Conservation (phyloP, 2,888 invertebrate species). For the Ormyrus rosae region DNA sequence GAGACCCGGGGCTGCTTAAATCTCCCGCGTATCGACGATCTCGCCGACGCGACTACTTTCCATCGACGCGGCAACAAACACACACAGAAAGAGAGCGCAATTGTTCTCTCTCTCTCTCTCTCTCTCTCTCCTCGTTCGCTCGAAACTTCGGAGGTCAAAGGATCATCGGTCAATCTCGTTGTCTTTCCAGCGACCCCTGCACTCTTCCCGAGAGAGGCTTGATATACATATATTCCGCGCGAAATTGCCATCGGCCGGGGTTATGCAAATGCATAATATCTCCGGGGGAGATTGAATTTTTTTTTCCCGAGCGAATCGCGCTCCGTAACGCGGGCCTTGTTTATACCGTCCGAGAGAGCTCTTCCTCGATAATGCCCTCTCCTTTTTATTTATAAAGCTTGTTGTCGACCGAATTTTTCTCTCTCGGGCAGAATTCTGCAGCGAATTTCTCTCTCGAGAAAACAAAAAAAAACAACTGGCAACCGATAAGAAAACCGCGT, state of each 20-base stretch:
- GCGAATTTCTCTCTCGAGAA: no score
- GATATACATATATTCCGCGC: slow-evolving; percentile 30
- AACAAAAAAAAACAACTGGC: no score
- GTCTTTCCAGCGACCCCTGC: slow-evolving; percentile 41
- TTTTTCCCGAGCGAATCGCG: no score
- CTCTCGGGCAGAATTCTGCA: no score
- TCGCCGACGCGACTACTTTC: slow-evolving; percentile 15
- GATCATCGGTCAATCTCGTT: slow-evolving; percentile 52
- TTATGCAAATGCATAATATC: slow-evolving; percentile 31
- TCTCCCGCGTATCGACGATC: slow-evolving; percentile 4
- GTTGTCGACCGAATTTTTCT: no score
- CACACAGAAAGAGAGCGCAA: background rate
- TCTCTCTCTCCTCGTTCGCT: background rate
- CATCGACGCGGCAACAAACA: background rate
- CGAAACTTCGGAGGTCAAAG: slow-evolving; percentile 45
- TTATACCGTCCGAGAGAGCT: no score
- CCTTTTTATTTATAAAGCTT: no score
- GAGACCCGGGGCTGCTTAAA: background rate
- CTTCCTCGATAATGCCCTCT: no score
- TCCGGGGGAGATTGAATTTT: no score
- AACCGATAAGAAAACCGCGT: no score
- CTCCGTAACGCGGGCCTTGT: no score
- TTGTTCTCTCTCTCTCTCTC: slow-evolving; percentile 2
- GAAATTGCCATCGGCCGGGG: background rate
- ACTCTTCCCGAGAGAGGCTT: background rate